These are phyloP conservation scores for Sciurus vulgaris DNA, from an alignment of 2,797 vertebrate genomes.

Conservation along the genomic window DNA sequence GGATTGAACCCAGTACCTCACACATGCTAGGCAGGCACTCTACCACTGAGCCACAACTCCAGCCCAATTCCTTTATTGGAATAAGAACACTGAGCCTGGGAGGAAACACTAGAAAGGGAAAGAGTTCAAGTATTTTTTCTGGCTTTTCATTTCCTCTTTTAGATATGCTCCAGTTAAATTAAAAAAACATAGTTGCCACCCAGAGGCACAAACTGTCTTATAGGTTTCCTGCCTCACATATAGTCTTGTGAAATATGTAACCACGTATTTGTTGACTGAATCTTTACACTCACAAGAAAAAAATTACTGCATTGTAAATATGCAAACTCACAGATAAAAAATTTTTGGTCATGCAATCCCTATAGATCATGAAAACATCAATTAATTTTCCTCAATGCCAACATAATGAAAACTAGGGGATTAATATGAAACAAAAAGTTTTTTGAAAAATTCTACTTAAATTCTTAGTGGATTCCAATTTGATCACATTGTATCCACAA, in stretches of 20 bases:
- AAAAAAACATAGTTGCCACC: neutral
- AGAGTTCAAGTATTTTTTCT: constrained; percentile 49
- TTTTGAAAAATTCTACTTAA: constrained; percentile 11
- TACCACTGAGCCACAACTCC: too few relatives aligned
- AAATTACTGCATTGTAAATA: constrained; percentile 28
- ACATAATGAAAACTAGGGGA: neutral
- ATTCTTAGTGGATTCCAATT: neutral
- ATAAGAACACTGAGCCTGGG: neutral
- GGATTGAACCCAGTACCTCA: too few relatives aligned
- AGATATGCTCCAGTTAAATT: constrained; percentile 11
- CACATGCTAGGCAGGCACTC: too few relatives aligned
- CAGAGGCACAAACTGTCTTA: neutral
- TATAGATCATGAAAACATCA: constrained; percentile 13
- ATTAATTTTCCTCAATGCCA: constrained; percentile 40
- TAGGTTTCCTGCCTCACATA: constrained; percentile 12
- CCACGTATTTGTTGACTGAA: neutral
- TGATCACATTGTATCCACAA: neutral
- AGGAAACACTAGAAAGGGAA: constrained; percentile 47
- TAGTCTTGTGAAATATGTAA: neutral
- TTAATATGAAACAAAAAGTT: constrained; percentile 44
- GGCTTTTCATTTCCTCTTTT: constrained; percentile 29
- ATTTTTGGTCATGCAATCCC: constrained; percentile 3
- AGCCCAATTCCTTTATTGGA: neutral
- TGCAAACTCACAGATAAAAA: constrained; percentile 30
- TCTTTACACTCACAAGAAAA: constrained; percentile 47